Base-by-base conservation (phyloP, 2,797 vertebrate species). In the Macroramphosus scolopax region DNA sequence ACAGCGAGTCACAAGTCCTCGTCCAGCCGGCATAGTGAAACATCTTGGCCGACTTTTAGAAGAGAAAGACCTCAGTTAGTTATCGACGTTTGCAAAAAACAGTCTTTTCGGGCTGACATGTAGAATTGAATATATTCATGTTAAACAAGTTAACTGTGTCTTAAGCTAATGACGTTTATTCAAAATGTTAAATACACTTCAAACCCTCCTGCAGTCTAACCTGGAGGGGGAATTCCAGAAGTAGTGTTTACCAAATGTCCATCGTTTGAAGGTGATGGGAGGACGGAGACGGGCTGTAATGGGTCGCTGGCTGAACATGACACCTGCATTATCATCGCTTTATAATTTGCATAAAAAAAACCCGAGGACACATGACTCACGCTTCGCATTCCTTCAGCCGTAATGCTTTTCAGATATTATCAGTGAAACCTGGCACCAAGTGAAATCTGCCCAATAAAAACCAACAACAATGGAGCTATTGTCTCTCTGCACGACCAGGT, bases 1-100 rank as follows among this genome's bases (percentile, higher is more conserved):
- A 95, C 56, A 95, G 82, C 2, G 68, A 39, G 69, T 95, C 89
- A 25, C 93, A 94, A 0, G 78, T 89, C 49, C 46, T 90, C 8
- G 85, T 89, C 94, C 93, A 93, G 51, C 87, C 89, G 2, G 88
- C 91, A 10, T 96, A 96, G 78, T 94, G 92, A 49, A 93, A 87
- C 89, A 96, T 92, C 83, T 96, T 96, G 13, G 91, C 91, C 59
- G 88, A 91, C 94, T 96, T 65, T 18, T 8, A 51, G 7, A 36
- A 45, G 26, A 39, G 67, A 60, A 52, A 63, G 13, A 29, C 1
- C 5, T 17, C 9, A n/a, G 8, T 47, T 17, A 41, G 31, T 61
- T 26, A 18, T 46, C 0, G 11, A 0, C 7, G 8, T 14, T 15
- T 28, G 6, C 13, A 57, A 16, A 32, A 36, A 34, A n/a, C n/a